Conservation (phyloP, 2,113 vertebrate genomes). For the Elgaria multicarinata region DNA sequence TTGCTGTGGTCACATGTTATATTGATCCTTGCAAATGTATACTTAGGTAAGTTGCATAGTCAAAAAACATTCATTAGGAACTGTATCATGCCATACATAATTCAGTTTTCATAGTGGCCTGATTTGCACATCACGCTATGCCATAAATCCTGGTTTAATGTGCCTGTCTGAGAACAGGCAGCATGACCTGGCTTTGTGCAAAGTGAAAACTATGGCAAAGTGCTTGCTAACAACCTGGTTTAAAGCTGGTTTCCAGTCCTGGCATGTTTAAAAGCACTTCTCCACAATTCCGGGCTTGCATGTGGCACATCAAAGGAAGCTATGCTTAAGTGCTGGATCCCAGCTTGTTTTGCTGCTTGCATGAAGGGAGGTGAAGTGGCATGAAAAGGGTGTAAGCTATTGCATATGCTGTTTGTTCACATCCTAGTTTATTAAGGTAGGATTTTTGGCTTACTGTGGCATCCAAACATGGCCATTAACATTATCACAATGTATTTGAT, state of each 20-base stretch:
- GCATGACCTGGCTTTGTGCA: background rate
- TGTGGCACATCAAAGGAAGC: background rate
- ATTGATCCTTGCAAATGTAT: background rate
- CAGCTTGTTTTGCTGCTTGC: background rate
- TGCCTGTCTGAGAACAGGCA: no score
- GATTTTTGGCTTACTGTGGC: background rate
- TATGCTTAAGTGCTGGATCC: background rate
- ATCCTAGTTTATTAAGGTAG: background rate
- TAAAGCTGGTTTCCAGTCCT: background rate
- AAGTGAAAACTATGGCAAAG: background rate
- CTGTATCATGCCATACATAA: background rate
- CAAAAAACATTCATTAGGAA: background rate
- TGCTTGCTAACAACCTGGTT: background rate
- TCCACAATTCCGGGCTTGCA: background rate
- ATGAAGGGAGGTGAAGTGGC: background rate
- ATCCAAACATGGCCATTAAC: background rate
- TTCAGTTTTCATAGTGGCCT: background rate
- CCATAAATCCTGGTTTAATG: no score
- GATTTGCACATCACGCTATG: background rate
- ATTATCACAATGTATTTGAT: background rate
- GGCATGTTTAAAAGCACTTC: background rate
- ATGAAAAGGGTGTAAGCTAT: background rate
- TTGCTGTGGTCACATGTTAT: background rate
- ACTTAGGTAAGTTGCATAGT: background rate
- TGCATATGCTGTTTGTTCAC: background rate